Conservation (phyloP, 2,888 invertebrate genomes). For the Nemoura dubitans region DNA sequence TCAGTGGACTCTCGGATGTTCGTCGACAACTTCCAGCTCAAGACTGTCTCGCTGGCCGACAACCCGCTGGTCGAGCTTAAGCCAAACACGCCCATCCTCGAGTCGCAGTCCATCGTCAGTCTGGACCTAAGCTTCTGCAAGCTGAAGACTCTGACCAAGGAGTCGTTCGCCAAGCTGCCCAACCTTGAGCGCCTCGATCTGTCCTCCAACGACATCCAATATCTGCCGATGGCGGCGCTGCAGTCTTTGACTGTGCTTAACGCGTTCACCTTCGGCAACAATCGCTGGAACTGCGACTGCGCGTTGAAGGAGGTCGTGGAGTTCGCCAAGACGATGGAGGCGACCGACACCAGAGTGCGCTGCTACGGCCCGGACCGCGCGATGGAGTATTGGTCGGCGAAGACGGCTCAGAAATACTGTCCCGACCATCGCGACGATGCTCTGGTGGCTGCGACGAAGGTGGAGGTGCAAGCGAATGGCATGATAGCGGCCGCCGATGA, state of each 20-base stretch:
- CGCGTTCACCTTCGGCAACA: background rate
- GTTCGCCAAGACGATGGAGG: background rate
- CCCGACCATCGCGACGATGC: background rate
- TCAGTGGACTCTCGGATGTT: background rate
- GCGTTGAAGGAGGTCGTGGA: background rate
- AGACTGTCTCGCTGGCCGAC: background rate
- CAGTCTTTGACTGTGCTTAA: background rate
- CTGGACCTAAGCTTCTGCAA: background rate
- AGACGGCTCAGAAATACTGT: background rate
- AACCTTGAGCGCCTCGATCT: background rate
- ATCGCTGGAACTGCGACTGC: background rate
- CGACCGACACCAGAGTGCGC: background rate
- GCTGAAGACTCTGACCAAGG: background rate
- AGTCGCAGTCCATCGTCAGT: background rate
- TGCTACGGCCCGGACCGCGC: background rate
- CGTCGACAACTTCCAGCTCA: background rate
- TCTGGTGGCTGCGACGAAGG: too few relatives aligned
- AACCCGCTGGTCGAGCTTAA: background rate
- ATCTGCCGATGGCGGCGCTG: background rate
- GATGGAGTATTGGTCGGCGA: background rate
- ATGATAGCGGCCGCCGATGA: background rate
- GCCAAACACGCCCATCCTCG: background rate
- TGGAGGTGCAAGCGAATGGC: too few relatives aligned
- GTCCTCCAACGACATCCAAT: background rate
- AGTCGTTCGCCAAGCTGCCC: background rate